These are phyloP conservation scores for Gymnogyps californianus DNA, from an alignment of 2,113 vertebrate genomes.

Conservation along the genomic window DNA sequence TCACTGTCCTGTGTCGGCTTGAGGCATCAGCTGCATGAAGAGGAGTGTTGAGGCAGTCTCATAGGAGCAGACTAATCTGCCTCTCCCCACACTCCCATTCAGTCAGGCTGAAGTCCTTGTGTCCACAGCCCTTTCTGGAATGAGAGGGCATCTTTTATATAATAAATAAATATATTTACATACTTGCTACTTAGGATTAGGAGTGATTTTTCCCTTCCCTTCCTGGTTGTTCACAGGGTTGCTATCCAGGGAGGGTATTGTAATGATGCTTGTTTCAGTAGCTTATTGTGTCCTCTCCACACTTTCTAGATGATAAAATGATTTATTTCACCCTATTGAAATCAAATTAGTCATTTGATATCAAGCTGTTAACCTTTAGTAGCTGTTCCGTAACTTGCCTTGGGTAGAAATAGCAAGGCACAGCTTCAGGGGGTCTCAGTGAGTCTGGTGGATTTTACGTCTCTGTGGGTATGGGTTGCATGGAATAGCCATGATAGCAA, in stretches of 20 bases:
- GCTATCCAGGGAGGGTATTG: background rate
- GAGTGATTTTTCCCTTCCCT: background rate
- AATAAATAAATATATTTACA: background rate
- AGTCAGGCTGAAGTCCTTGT: background rate
- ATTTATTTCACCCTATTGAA: background rate
- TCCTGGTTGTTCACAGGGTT: background rate
- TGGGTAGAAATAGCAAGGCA: background rate
- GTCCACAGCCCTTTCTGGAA: background rate
- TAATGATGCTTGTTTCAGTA: background rate
- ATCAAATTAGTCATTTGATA: background rate
- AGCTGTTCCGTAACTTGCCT: background rate
- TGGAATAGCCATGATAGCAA: background rate
- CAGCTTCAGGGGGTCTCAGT: background rate
- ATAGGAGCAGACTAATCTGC: background rate
- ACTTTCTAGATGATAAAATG: background rate
- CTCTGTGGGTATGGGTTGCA: background rate
- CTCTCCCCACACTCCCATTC: background rate
- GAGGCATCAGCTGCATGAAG: background rate
- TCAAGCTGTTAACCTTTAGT: background rate
- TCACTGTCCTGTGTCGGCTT: background rate
- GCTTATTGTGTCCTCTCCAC: background rate
- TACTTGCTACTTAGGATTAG: background rate
- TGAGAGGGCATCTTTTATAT: background rate
- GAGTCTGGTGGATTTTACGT: background rate
- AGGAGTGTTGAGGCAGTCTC: background rate